A percentile compares a stretch with the other conserved stretches of the same genome.
These are phyloP conservation scores for Temnothorax longispinosus DNA, from an alignment of 1,140 invertebrate genomes.

Conservation along the genomic window DNA sequence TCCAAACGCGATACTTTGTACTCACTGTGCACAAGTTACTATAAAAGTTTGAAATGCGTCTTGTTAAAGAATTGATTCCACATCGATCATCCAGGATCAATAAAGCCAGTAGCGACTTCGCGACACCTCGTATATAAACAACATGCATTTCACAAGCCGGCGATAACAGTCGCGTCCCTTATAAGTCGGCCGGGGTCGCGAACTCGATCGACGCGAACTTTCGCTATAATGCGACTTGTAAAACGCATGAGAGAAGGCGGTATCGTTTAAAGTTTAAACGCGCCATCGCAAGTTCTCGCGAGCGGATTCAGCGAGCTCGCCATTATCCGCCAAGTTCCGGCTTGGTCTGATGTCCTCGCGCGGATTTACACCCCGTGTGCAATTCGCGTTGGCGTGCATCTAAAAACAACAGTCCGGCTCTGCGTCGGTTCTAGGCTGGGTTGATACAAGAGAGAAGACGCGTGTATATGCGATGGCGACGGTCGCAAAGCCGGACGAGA, in stretches of 20 bases:
- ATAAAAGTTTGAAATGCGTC: neutral
- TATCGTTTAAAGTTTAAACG: slow-evolving; percentile 46
- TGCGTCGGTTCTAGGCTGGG: neutral
- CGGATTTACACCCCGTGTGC: slow-evolving; percentile 9
- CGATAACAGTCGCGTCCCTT: neutral
- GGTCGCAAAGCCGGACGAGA: slow-evolving; percentile 46
- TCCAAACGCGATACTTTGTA: neutral
- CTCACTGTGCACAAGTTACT: neutral
- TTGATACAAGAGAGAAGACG: neutral
- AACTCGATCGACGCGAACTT: slow-evolving; percentile 20
- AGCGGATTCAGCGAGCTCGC: slow-evolving; percentile 13
- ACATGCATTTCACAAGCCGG: neutral
- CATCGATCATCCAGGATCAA: neutral
- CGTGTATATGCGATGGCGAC: neutral
- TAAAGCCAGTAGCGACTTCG: neutral
- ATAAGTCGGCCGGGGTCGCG: neutral
- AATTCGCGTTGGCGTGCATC: neutral
- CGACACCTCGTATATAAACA: slow-evolving; percentile 5
- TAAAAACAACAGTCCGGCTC: slow-evolving; percentile 2
- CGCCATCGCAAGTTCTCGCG: slow-evolving; percentile 18
- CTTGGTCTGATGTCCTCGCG: neutral
- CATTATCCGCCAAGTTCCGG: slow-evolving; percentile 23
- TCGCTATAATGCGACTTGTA: slow-evolving; percentile 22
- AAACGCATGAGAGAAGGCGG: slow-evolving; percentile 6
- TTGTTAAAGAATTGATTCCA: neutral